phyloP scores from a whole-genome alignment of 2,113 vertebrate species.

The Hippoglossus stenolepis region DNA sequence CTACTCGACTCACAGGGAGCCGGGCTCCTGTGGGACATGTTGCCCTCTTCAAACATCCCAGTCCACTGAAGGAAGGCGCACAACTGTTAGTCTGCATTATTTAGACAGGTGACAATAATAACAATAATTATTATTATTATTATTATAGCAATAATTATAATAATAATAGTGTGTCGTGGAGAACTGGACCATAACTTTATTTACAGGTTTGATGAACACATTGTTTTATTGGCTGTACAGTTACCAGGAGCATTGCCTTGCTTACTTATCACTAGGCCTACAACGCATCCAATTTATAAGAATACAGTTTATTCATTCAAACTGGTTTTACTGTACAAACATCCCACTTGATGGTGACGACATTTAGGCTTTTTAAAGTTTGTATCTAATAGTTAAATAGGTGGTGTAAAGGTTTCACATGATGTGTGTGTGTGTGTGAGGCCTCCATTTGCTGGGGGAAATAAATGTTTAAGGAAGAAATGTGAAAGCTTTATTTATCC shows the following conservation, averaged over 20 bases:
- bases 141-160: slow-evolving; percentile 23
- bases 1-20: slow-evolving; percentile 81
- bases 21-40: slow-evolving; percentile 69
- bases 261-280: background rate
- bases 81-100: slow-evolving; percentile 39
- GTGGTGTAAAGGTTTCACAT: background rate
- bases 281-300: slow-evolving; percentile 5
- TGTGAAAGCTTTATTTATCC: slow-evolving; percentile 42
- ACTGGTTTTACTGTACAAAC: slow-evolving; percentile 5
- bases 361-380: slow-evolving; percentile 9
- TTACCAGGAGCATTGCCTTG: background rate
- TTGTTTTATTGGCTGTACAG: background rate
- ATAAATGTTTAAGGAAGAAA: slow-evolving; percentile 22
- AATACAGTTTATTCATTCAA: background rate
- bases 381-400: slow-evolving; percentile 1
- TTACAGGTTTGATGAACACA: too few relatives aligned
- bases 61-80: slow-evolving; percentile 48
- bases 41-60: slow-evolving; percentile 72
- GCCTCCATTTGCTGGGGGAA: background rate
- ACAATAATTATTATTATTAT: slow-evolving; percentile 26
- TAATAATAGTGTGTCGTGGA: background rate
- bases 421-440: background rate
- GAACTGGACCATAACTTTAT: too few relatives aligned
- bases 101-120: slow-evolving; percentile 25
- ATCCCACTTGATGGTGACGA: slow-evolving; percentile 5